Evolutionary conservation across 2,797 vertebrate genomes (phyloP), one percentile per base, ranked within the genome.

Genomic region (Pseudopleuronectes americanus): DNA sequence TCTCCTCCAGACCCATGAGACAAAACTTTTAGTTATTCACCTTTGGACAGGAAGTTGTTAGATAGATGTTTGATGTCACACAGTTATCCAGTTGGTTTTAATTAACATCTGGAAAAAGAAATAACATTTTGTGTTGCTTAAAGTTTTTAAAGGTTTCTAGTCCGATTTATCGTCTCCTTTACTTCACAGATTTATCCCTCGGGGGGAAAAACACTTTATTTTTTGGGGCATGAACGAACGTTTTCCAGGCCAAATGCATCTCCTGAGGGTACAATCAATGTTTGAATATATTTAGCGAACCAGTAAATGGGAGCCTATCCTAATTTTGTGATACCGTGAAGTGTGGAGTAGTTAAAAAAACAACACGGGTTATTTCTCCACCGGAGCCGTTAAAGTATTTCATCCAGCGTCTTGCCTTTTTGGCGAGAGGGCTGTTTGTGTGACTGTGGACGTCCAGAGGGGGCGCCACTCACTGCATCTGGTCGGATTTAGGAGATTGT

Each of bases 261-360:
- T 77, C 80, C 76, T 62, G 0, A 2, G 73, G 59, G 57, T 52
- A 33, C 52, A 73, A 85, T 86, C 77, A 67, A 31, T 49, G 17
- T 71, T 77, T 71, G 57, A 71, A 59, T 68, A 74, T 31, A 76
- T 86, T 80, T 62, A 69, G 48, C 51, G 22, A 24, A 16, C 17
- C 23, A 52, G 68, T 47, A 65, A 57, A 56, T 22, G 13, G 54
- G 43, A 64, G n/a, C 23, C 47, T 64, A 36, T 41, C 41, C 56
- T 52, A 55, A 73, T 67, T 65, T 51, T 67, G 59, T 74, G 31
- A 57, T 43, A 62, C 17, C 28, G 17, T 33, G 52, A 53, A 24
- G 62, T 59, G 22, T 68, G 51, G 41, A 43, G 60, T 79, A 69
- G 72, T 71, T 61, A 36, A 64, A 6, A 57, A 53, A 28, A 65